Evolutionary conservation across 30 jellyfish, hydroid and myxozoan species (phyloP).

Genomic region (Nemopilema nomurai): DNA sequence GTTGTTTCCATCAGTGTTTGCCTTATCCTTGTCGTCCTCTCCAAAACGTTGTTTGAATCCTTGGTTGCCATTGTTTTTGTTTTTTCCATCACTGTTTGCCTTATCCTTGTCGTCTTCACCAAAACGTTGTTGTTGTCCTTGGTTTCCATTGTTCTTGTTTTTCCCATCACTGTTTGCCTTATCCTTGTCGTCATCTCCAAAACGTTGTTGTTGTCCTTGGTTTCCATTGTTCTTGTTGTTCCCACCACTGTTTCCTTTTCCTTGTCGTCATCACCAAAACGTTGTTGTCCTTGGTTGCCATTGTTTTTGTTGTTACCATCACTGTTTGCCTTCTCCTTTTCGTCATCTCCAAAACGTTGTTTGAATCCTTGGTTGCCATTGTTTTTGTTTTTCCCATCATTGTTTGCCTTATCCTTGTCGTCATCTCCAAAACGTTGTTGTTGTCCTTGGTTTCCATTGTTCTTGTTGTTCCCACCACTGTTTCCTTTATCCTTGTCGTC

Average conservation of each 20-base stretch:
- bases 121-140: neutral
- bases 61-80: neutral
- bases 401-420: neutral
- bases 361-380: neutral
- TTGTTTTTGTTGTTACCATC: neutral
- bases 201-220: constrained; percentile 11
- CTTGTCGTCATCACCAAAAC: neutral
- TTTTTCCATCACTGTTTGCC: neutral
- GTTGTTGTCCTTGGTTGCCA: constrained; percentile 1
- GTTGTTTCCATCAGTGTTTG: neutral
- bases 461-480: neutral
- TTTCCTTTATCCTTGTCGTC: neutral
- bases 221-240: neutral
- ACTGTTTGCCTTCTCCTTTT: neutral
- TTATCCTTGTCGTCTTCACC: neutral
- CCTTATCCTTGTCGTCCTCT: neutral
- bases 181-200: constrained; percentile 6
- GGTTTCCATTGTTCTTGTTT: neutral
- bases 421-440: neutral
- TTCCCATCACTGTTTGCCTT: neutral
- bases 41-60: neutral
- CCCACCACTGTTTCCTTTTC: neutral
- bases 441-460: neutral
- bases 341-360: constrained; percentile 1
- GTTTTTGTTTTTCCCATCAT: neutral